These are phyloP conservation scores for Diadophis punctatus DNA, from an alignment of 2,113 vertebrate genomes.

Conservation along the genomic window DNA sequence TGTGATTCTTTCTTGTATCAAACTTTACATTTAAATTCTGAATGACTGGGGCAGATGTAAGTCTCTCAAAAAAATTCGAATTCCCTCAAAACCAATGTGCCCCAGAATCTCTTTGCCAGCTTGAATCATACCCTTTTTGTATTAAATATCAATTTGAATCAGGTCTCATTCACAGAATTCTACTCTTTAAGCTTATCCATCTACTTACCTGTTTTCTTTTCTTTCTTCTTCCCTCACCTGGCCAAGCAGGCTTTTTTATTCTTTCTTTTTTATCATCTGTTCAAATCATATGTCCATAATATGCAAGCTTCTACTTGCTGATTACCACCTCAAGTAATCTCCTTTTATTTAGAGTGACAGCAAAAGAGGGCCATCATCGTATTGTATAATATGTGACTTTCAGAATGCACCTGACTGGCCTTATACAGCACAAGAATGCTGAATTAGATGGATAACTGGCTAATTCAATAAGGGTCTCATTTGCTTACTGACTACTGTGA, in stretches of 20 bases:
- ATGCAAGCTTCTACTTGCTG: neutral
- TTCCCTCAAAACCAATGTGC: neutral
- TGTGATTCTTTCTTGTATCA: neutral
- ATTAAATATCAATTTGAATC: neutral
- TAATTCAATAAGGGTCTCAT: neutral
- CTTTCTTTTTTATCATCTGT: neutral
- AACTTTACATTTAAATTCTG: neutral
- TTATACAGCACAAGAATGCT: neutral
- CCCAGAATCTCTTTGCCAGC: neutral
- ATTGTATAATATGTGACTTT: neutral
- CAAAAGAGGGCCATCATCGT: neutral
- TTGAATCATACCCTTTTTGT: neutral
- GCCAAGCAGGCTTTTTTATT: neutral
- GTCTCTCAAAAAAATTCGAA: neutral
- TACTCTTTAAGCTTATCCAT: neutral
- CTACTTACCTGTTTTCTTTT: neutral
- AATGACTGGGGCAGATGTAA: neutral
- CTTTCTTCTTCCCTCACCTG: neutral
- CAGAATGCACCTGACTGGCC: neutral
- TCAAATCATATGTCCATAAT: neutral
- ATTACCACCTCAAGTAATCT: neutral
- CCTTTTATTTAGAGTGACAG: neutral
- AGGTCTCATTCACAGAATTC: neutral
- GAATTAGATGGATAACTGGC: neutral
- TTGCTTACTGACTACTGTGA: neutral